Percentiles rank a stretch among this genome's conserved stretches.
Conservation (phyloP, 2,797 vertebrate species). For the Malacoctenus gilli region DNA sequence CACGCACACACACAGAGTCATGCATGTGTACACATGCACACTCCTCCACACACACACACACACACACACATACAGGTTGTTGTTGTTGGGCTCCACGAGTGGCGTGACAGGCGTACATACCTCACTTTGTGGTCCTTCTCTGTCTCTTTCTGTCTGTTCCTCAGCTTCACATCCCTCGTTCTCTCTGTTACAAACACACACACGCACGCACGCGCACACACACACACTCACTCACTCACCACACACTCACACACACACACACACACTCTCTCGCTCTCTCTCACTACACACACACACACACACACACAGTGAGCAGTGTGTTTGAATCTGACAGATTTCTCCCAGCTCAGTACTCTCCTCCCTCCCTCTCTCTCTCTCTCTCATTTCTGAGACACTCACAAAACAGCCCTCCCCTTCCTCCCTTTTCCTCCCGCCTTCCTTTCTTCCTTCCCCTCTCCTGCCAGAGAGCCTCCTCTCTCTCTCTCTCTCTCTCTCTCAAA, state of each 20-base stretch:
- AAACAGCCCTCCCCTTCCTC: conserved; percentile 66
- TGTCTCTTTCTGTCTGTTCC: conserved; percentile 57
- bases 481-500: conserved; percentile 45
- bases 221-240: too few relatives aligned
- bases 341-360: conserved; percentile 72
- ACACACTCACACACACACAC: too few relatives aligned
- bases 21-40: conserved; percentile 27
- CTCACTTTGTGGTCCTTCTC: conserved; percentile 75
- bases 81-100: conserved; percentile 27
- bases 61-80: conserved; percentile 31
- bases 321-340: conserved; percentile 84
- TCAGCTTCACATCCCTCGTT: conserved; percentile 58
- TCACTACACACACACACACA: conserved; percentile 26
- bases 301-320: conserved; percentile 66
- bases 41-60: conserved; percentile 30
- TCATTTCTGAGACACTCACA: conserved; percentile 63
- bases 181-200: conserved; percentile 34
- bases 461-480: conserved; percentile 42
- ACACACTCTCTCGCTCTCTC: too few relatives aligned
- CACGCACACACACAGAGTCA: conserved; percentile 45
- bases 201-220: neutral
- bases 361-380: conserved; percentile 52
- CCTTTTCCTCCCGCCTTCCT: conserved; percentile 30
- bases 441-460: conserved; percentile 41
- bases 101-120: conserved; percentile 75